Base-by-base conservation (phyloP, 23 tunicate genomes). In the Botrylloides violaceus region DNA sequence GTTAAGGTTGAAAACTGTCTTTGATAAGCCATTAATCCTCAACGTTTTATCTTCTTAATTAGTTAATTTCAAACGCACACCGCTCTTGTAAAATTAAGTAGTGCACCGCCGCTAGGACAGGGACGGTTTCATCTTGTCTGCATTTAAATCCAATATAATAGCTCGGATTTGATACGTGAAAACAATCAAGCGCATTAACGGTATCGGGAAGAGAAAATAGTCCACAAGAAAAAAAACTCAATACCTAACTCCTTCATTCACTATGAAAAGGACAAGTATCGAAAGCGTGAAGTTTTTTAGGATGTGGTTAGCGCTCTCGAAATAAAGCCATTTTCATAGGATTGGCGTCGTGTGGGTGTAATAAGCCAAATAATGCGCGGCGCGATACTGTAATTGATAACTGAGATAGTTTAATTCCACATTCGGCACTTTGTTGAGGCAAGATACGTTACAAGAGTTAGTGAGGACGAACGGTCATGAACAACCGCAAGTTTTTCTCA, bases 301-400 rank as follows among this genome's bases (percentile, higher is more conserved):
- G 53, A 43, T 43, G 53, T 43, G 53, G 53, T 43, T 15, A 43
- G 53, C 53, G 53, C 53, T 43, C 53, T 43, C 53, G 53, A 43
- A 43, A 43, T 43, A 43, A 43, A 43, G 53, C 15, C 53, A 43
- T 43, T 43, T 43, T 43, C 53, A 43, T 15, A 15, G 53, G 53
- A 43, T 43, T 43, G 53, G 53, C 53, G 53, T 43, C 53, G 53
- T 43, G 53, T 43, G 53, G 53, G 53, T 43, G 53, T 43, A 43
- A 43, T 43, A 43, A 15, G 53, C 53, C 15, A 43, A 43, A 43
- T 43, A 43, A 43, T 43, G 53, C 53, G 12, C 53, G 9, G 12
- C 53, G 53, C 15, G 9, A 9, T 43, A 7, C 53, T 7, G 53
- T 43, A 43, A 43, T 43, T 43, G 53, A 15, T 43, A 43, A 43